A percentile compares a stretch with the other conserved stretches of the same genome.
Evolutionary conservation across 1,140 invertebrate genomes (phyloP).

Genomic region (Drosophila watanabei): DNA sequence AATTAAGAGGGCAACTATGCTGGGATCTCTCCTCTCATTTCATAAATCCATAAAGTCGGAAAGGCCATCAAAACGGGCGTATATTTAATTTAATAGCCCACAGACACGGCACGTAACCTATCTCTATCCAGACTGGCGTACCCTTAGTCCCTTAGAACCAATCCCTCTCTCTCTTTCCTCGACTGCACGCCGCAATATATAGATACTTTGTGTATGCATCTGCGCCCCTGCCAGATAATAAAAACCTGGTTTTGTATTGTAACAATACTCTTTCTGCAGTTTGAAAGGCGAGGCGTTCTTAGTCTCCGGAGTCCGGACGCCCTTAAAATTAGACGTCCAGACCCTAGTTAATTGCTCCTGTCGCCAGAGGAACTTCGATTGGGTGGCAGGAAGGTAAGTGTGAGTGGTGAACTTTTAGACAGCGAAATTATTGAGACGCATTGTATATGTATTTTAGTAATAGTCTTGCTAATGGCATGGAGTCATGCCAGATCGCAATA

Average conservation of each 20-base stretch:
- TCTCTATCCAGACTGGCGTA: constrained; percentile 27
- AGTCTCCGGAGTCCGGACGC: neutral
- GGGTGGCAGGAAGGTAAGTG: neutral
- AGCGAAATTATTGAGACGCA: constrained; percentile 39
- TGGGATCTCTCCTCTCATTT: constrained; percentile 31
- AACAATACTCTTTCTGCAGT: constrained; percentile 50
- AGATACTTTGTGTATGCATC: constrained; percentile 34
- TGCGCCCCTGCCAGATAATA: constrained; percentile 57
- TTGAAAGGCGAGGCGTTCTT: constrained; percentile 54
- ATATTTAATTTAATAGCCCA: constrained; percentile 74
- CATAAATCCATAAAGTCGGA: constrained; percentile 62
- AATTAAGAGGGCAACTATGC: constrained; percentile 27
- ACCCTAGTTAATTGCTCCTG: constrained; percentile 33
- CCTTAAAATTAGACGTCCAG: constrained; percentile 10
- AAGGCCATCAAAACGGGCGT: constrained; percentile 58
- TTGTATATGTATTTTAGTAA: constrained; percentile 51
- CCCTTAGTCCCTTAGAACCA: constrained; percentile 7
- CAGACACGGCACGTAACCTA: constrained; percentile 62
- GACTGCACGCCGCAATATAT: constrained; percentile 13
- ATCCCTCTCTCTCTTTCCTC: neutral
- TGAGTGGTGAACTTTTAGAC: constrained; percentile 37
- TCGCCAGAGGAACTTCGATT: constrained; percentile 17
- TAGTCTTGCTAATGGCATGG: constrained; percentile 17
- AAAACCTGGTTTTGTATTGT: constrained; percentile 44
- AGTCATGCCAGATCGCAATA: neutral